A percentile compares a stretch with the other conserved stretches of the same genome.
Evolutionary conservation across 2,113 vertebrate species (phyloP).

Genomic region (Anhinga anhinga): DNA sequence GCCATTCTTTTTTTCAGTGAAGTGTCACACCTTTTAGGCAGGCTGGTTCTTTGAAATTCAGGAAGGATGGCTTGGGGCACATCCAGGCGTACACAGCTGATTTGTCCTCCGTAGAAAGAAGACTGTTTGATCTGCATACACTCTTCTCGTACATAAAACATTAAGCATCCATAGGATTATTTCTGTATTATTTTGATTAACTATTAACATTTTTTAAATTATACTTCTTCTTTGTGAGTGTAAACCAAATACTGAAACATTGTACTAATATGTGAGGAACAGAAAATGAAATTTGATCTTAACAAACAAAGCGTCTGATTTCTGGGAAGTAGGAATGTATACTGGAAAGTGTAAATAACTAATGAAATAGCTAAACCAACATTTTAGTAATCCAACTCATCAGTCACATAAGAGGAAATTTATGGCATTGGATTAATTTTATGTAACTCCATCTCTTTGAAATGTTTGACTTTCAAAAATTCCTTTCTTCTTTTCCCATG

Average conservation of each 20-base stretch:
- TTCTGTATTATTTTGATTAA: background rate
- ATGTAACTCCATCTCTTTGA: background rate
- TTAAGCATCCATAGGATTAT: background rate
- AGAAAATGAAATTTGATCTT: background rate
- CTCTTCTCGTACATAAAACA: background rate
- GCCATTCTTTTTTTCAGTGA: background rate
- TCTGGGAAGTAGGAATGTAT: background rate
- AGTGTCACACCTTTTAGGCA: background rate
- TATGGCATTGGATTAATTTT: background rate
- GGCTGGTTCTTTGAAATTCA: background rate
- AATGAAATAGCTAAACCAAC: background rate
- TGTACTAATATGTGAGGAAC: background rate
- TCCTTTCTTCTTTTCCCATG: background rate
- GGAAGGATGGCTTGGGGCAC: background rate
- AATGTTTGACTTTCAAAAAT: background rate
- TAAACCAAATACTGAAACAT: background rate
- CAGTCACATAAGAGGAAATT: background rate
- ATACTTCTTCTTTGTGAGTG: background rate
- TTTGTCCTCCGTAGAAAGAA: background rate
- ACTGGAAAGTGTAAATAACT: background rate
- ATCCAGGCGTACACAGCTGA: background rate
- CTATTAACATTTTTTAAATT: background rate
- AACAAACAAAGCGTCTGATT: background rate
- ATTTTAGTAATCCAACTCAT: background rate
- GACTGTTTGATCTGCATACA: background rate